These are phyloP conservation scores for Tenebrio molitor DNA, from an alignment of 1,140 invertebrate genomes.

Conservation along the genomic window DNA sequence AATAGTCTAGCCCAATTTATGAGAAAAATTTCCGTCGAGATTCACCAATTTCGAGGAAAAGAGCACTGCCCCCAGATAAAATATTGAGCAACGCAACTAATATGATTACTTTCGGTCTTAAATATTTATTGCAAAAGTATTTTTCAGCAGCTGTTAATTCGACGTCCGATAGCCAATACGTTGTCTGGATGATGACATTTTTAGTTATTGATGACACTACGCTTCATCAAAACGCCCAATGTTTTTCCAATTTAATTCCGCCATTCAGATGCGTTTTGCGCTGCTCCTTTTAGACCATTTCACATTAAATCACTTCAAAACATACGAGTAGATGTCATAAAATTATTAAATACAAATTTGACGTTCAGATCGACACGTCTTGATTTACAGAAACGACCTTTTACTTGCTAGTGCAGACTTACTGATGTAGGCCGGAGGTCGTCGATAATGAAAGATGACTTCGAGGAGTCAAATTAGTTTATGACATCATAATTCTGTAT, in stretches of 20 bases:
- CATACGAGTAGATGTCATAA: too few species aligned
- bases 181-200: conserved; percentile 23
- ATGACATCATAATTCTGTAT: too few species aligned
- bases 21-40: conserved; percentile 42
- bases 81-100: conserved; percentile 16
- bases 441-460: too few species aligned
- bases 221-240: conserved; percentile 5
- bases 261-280: not conserved
- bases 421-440: too few species aligned
- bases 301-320: too few species aligned
- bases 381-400: too few species aligned
- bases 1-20: conserved; percentile 53
- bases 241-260: conserved; percentile 23
- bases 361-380: too few species aligned
- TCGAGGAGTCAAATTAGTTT: too few species aligned
- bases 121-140: conserved; percentile 32
- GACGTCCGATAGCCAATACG: conserved; percentile 17
- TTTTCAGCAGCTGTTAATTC: conserved; percentile 38
- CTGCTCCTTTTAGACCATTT: too few species aligned
- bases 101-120: conserved; percentile 2
- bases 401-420: too few species aligned
- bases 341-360: too few species aligned
- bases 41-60: conserved; percentile 30
- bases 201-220: conserved; percentile 24
- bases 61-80: conserved; percentile 25